phyloP scores from a whole-genome alignment of 2,888 invertebrate species.

The Palloptera scutellata region DNA sequence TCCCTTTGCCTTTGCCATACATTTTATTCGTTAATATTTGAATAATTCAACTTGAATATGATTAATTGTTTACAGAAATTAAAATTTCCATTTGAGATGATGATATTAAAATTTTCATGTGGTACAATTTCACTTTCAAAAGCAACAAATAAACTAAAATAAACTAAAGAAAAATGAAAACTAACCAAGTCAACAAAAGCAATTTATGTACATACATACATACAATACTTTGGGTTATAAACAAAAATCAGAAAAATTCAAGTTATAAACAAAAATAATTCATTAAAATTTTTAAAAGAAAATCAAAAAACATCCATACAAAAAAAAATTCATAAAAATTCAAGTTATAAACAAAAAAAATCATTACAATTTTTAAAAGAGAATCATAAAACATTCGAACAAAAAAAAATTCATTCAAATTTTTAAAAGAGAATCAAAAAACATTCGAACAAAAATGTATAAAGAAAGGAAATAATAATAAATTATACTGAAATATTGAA shows the following conservation, averaged over 20 bases:
- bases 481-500: not conserved
- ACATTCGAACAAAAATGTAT: not conserved
- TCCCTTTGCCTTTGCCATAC: too few species aligned
- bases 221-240: constrained; percentile 3
- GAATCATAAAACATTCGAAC: too few species aligned
- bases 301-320: too few species aligned
- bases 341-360: constrained; percentile 20
- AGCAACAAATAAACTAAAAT: too few species aligned
- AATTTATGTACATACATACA: not conserved
- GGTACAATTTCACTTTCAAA: too few species aligned
- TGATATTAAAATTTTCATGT: too few species aligned
- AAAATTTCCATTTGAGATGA: too few species aligned
- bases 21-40: too few species aligned
- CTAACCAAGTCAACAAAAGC: not conserved
- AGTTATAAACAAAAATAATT: constrained; percentile 22
- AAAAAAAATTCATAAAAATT: constrained; percentile 1
- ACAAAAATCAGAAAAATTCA: not conserved
- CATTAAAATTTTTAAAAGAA: constrained; percentile 23
- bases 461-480: constrained; percentile 6
- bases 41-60: too few species aligned
- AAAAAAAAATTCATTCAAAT: too few species aligned
- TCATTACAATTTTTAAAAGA: constrained; percentile 23
- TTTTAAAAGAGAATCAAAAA: not conserved
- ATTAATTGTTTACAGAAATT: too few species aligned
- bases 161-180: constrained; percentile 6